These are phyloP conservation scores for Mastomys natalensis DNA, from an alignment of 2,113 vertebrate species.

Conservation along the genomic window DNA sequence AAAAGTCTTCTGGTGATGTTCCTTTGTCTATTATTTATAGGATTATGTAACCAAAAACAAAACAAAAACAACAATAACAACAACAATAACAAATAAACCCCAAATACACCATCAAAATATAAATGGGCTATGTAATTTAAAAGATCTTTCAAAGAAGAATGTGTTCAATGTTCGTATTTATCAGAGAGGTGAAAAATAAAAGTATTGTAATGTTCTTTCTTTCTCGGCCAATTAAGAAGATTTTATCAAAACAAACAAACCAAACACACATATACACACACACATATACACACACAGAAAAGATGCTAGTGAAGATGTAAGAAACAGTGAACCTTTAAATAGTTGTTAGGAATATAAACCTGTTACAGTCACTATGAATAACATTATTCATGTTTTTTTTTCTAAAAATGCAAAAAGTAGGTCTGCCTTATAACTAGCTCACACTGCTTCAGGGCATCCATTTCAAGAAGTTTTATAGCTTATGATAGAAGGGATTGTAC, in stretches of 20 bases:
- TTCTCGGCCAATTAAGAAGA: not conserved
- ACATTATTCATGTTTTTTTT: not conserved
- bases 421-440: not conserved
- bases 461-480: not conserved
- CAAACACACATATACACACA: too few species aligned
- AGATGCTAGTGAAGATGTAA: not conserved
- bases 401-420: not conserved
- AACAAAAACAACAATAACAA: not conserved
- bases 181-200: not conserved
- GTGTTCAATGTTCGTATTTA: not conserved
- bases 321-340: not conserved
- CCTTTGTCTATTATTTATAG: not conserved
- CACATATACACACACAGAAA: too few species aligned
- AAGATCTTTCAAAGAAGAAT: not conserved
- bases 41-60: not conserved
- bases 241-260: not conserved
- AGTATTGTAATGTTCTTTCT: too few species aligned
- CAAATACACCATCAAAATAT: not conserved
- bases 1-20: not conserved
- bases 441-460: not conserved
- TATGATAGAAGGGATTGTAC: not conserved
- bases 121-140: not conserved
- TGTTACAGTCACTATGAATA: not conserved
- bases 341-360: not conserved
- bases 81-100: too few species aligned